A percentile compares a stretch with the other conserved stretches of the same genome.
Evolutionary conservation across 2,113 vertebrate species (phyloP).

Genomic region (Pollachius pollachius): DNA sequence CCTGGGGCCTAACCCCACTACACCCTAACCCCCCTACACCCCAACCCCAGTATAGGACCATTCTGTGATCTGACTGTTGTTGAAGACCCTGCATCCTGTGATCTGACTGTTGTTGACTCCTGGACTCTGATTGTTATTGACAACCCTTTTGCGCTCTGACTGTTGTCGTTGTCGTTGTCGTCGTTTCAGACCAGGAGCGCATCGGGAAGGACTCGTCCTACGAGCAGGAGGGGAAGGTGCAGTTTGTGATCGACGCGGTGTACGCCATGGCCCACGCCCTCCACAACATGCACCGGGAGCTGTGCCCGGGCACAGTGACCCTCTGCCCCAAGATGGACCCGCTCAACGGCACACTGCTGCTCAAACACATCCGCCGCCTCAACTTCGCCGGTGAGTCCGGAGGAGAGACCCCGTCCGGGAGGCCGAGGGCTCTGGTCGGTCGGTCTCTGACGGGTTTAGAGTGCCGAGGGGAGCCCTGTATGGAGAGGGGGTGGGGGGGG

Average conservation of each 20-base stretch:
- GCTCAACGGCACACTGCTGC: slow-evolving; percentile 87
- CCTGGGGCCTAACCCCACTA: no score
- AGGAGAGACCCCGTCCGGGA: not conserved
- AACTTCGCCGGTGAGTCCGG: slow-evolving; percentile 89
- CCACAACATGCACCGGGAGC: slow-evolving; percentile 91
- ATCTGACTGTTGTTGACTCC: no score
- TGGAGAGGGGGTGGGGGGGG: no score
- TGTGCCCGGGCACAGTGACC: slow-evolving; percentile 89
- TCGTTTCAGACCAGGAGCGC: slow-evolving; percentile 85
- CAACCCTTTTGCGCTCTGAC: no score
- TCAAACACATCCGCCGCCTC: slow-evolving; percentile 91
- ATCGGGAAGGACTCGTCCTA: slow-evolving; percentile 91
- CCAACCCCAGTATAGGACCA: no score
- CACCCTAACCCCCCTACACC: no score
- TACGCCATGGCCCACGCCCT: slow-evolving; percentile 95
- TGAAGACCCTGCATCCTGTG: no score
- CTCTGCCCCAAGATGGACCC: slow-evolving; percentile 92
- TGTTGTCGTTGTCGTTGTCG: no score
- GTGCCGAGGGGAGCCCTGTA: not conserved
- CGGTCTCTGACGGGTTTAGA: not conserved
- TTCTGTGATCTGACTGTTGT: no score
- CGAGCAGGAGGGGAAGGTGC: slow-evolving; percentile 97
- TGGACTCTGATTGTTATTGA: no score
- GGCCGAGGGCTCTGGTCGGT: not conserved
- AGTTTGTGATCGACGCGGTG: slow-evolving; percentile 95